These are phyloP conservation scores for Propithecus coquereli DNA, from an alignment of 2,113 vertebrate species.

Conservation along the genomic window DNA sequence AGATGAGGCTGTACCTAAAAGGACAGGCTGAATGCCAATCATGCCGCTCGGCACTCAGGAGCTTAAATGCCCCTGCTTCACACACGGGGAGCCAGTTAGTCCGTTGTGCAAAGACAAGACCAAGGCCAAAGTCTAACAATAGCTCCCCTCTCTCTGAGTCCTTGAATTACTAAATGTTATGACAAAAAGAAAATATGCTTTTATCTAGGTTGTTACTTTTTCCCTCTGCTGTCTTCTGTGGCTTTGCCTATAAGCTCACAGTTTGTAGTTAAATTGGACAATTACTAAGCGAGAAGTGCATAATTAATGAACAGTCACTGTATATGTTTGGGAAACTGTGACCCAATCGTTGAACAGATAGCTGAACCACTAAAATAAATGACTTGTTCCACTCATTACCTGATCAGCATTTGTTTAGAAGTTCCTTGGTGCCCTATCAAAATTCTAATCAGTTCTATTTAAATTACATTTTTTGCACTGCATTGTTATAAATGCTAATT, in stretches of 20 bases:
- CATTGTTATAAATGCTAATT: constrained; percentile 80
- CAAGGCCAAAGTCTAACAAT: not conserved
- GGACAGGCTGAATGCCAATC: not conserved
- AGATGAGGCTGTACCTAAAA: not conserved
- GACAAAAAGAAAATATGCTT: constrained; percentile 56
- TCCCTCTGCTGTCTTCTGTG: constrained; percentile 12
- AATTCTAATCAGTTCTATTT: constrained; percentile 74
- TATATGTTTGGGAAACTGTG: constrained; percentile 65
- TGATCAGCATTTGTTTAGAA: constrained; percentile 73
- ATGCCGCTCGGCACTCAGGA: not conserved
- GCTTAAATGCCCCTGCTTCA: constrained; percentile 15
- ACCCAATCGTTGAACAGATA: constrained; percentile 71
- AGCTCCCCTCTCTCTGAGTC: not conserved
- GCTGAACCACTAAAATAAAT: constrained; percentile 70
- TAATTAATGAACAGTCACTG: constrained; percentile 72
- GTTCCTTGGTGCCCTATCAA: constrained; percentile 73
- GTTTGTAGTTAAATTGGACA: constrained; percentile 72
- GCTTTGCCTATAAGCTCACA: constrained; percentile 42
- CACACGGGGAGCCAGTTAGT: constrained; percentile 19
- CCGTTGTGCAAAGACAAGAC: not conserved
- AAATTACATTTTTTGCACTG: constrained; percentile 67
- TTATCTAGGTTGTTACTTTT: constrained; percentile 43
- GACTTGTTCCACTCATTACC: constrained; percentile 74
- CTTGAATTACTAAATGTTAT: constrained; percentile 29
- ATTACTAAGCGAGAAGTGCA: constrained; percentile 63